Base-by-base conservation (phyloP, 2,888 invertebrate genomes). In the Xylota segnis region DNA sequence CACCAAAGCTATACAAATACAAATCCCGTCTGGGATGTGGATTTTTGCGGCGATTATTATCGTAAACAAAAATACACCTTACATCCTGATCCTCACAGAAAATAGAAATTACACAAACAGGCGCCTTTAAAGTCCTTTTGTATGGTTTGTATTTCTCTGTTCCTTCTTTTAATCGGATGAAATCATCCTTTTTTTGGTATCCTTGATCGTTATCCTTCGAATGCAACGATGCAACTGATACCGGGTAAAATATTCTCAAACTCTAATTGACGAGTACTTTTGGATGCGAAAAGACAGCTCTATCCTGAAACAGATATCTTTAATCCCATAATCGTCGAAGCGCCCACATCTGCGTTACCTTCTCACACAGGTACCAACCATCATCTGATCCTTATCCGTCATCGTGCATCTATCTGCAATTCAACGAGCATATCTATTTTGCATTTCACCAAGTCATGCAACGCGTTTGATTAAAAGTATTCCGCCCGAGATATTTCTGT, bases 21-120 rank as follows among this genome's bases (percentile, higher is more conserved):
- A 76, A 43, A 81, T 86, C 54, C 81, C 16, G 71, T 81, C 81
- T 86, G 76, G 58, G 76, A 66, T 66, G 14, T 14, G 66, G 70
- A 70, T 81, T 76, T 50, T 59, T 84, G 84, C 84, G 76, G 76
- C 29, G 82, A 82, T 86, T 71, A 82, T 77, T 86, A 86, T 86
- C 82, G 61, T 56, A 86, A 82, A 86, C 86, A 86, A 77, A 86
- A 61, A 72, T 82, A 82, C 86, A 86, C 86, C 86, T 86, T 72
- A 77, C 86, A 68, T 84, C 79, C 86, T 72, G 71, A 68, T 65
- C 34, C 47, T 9, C 2, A 29, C 32, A 45, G 59, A 43, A 59
- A 27, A 43, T 14, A n/a, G 34, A 66, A 72, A 50, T 50, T 47
- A 56, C 43, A 56, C 63, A 76, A 76, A 63, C 18, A 82, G 82